A percentile compares a stretch with the other conserved stretches of the same genome.
phyloP scores from a whole-genome alignment of 2,113 vertebrate genomes.

The Cyprinodon variegatus region DNA sequence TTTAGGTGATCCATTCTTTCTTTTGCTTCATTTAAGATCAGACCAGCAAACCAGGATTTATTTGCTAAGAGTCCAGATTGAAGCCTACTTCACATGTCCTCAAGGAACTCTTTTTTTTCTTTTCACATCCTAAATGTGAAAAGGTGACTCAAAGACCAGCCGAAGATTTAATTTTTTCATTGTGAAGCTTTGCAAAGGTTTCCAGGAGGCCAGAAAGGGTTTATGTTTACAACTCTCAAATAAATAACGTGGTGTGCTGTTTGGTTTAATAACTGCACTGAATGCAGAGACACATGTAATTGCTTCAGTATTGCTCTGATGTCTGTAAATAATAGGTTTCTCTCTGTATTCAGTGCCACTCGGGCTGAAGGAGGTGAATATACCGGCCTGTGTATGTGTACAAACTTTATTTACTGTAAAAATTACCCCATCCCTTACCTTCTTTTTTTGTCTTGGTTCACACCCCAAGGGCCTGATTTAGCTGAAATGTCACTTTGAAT shows the following conservation, averaged over 20 bases:
- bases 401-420: conserved; percentile 43
- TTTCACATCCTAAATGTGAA: conserved; percentile 9
- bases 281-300: conserved; percentile 80
- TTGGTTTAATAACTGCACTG: conserved; percentile 79
- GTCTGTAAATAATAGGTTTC: conserved; percentile 77
- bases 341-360: conserved; percentile 76
- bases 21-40: conserved; percentile 48
- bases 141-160: conserved; percentile 14
- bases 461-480: conserved; percentile 85
- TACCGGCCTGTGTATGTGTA: conserved; percentile 8
- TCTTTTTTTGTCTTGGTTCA: conserved; percentile 69
- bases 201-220: conserved; percentile 16
- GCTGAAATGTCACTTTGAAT: conserved; percentile 89
- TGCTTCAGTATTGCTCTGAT: conserved; percentile 78
- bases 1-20: conserved; percentile 47
- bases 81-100: conserved; percentile 42
- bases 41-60: conserved; percentile 66
- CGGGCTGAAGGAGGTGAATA: conserved; percentile 42
- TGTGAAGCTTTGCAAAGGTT: conserved; percentile 37
- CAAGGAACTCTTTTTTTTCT: conserved; percentile 9
- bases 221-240: conserved; percentile 58
- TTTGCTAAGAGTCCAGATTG: conserved; percentile 43
- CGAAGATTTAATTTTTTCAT: conserved; percentile 24
- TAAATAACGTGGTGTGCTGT: conserved; percentile 60
- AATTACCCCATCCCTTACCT: conserved; percentile 60